These are phyloP conservation scores for Otocyon megalotis DNA, from an alignment of 2,113 vertebrate species.

Conservation along the genomic window DNA sequence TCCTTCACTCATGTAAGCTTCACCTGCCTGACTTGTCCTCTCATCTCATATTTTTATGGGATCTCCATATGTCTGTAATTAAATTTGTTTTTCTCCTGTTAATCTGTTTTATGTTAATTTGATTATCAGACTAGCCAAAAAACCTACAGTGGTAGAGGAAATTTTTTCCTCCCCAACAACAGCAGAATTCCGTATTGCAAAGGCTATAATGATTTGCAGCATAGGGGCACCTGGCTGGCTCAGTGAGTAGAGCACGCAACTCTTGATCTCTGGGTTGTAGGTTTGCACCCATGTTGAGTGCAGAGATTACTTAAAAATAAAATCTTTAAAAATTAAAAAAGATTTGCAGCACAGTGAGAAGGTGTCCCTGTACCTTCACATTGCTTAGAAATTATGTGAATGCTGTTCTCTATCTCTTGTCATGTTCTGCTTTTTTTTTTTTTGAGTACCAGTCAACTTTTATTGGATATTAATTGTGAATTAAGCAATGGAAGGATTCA, in stretches of 20 bases:
- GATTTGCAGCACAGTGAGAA: slow-evolving; percentile 86
- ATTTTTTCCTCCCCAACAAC: slow-evolving; percentile 66
- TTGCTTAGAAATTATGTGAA: slow-evolving; percentile 87
- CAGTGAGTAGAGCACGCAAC: neutral
- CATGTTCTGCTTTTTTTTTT: slow-evolving; percentile 91
- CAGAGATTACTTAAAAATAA: neutral
- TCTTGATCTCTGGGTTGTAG: neutral
- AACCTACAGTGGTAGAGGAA: neutral
- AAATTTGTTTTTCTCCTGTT: neutral
- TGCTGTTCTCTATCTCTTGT: slow-evolving; percentile 96
- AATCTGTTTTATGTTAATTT: neutral
- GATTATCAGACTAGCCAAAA: neutral
- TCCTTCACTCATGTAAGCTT: neutral
- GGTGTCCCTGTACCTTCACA: slow-evolving; percentile 89
- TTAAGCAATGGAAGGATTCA: no score
- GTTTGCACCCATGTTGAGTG: neutral
- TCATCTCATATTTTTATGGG: neutral
- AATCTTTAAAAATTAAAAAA: neutral
- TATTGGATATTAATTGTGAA: no score
- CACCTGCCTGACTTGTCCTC: neutral
- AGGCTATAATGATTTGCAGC: slow-evolving; percentile 95
- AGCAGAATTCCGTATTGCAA: slow-evolving; percentile 95
- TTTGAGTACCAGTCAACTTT: no score
- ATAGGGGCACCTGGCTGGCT: neutral
- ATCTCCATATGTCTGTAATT: slow-evolving; percentile 53